A percentile compares a stretch with the other conserved stretches of the same genome.
These are phyloP conservation scores for Meloidogyne hapla DNA, from an alignment of 1,140 invertebrate genomes.

Conservation along the genomic window DNA sequence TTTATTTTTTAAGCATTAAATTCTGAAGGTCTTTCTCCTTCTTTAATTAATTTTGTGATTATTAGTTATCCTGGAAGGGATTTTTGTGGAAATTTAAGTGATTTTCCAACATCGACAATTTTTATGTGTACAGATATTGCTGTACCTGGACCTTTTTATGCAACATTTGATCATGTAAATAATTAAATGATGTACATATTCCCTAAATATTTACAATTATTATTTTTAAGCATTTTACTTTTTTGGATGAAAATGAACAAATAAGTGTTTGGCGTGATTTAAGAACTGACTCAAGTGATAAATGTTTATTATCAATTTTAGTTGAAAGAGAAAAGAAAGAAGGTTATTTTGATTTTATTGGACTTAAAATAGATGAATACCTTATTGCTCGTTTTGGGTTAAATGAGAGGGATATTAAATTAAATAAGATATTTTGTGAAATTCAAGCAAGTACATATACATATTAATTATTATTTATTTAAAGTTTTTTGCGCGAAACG, in stretches of 20 bases:
- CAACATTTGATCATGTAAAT: constrained; percentile 12
- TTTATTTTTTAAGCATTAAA: constrained; percentile 24
- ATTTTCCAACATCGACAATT: constrained; percentile 11
- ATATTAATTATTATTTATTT: too few relatives aligned
- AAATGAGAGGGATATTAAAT: background rate
- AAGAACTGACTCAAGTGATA: background rate
- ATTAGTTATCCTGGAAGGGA: constrained; percentile 15
- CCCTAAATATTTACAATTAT: background rate
- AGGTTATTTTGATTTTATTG: background rate
- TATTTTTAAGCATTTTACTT: background rate
- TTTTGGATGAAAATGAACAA: constrained; percentile 7
- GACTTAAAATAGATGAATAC: constrained; percentile 8
- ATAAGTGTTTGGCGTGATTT: constrained; percentile 13
- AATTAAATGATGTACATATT: background rate
- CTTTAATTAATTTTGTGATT: constrained; percentile 10
- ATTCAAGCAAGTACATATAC: too few relatives aligned
- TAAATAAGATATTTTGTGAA: background rate
- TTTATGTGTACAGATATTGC: constrained; percentile 25
- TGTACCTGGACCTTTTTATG: constrained; percentile 1
- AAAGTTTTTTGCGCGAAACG: too few relatives aligned
- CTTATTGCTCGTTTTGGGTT: background rate
- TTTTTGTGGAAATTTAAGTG: constrained; percentile 18
- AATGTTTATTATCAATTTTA: background rate
- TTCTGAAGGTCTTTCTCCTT: background rate
- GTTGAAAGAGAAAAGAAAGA: background rate